Percentiles rank a stretch among this genome's conserved stretches.
Evolutionary conservation across 2,113 vertebrate genomes (phyloP).

Genomic region (Rhinoderma darwinii): DNA sequence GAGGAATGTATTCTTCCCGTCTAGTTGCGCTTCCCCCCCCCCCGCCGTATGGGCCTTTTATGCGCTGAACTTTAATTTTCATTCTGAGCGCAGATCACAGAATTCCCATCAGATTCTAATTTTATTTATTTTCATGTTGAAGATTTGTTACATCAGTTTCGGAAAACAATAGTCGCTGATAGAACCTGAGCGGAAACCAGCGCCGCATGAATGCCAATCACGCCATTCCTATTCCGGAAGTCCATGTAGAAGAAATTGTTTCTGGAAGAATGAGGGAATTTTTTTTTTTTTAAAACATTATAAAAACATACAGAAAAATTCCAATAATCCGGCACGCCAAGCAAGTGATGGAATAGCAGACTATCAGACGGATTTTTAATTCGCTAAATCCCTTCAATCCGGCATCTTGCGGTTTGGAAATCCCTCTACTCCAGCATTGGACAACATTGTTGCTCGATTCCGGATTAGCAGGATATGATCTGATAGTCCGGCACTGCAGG

Average conservation of each 20-base stretch:
- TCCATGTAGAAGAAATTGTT: background rate
- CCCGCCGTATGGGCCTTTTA: conserved; percentile 7
- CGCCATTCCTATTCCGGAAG: background rate
- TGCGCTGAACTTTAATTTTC: conserved; percentile 20
- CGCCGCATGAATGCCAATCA: conserved; percentile 19
- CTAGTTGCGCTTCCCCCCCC: background rate
- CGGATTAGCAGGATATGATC: background rate
- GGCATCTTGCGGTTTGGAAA: background rate
- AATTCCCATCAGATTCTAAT: conserved; percentile 45
- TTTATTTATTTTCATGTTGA: conserved; percentile 45
- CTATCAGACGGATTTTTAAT: background rate
- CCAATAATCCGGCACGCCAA: too few species aligned
- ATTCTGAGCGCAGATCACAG: conserved; percentile 16
- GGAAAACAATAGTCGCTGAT: conserved; percentile 35
- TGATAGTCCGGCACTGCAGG: background rate
- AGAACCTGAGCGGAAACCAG: background rate
- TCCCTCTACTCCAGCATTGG: background rate
- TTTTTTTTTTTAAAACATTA: background rate
- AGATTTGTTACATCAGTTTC: conserved; percentile 29
- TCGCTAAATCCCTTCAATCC: background rate
- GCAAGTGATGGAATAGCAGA: background rate
- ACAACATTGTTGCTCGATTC: background rate
- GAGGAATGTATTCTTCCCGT: background rate
- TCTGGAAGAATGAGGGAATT: background rate
- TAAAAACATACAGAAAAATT: too few species aligned